A percentile compares a stretch with the other conserved stretches of the same genome.
Evolutionary conservation across 2,797 vertebrate species (phyloP).

Genomic region (Phoxinus dragarum): DNA sequence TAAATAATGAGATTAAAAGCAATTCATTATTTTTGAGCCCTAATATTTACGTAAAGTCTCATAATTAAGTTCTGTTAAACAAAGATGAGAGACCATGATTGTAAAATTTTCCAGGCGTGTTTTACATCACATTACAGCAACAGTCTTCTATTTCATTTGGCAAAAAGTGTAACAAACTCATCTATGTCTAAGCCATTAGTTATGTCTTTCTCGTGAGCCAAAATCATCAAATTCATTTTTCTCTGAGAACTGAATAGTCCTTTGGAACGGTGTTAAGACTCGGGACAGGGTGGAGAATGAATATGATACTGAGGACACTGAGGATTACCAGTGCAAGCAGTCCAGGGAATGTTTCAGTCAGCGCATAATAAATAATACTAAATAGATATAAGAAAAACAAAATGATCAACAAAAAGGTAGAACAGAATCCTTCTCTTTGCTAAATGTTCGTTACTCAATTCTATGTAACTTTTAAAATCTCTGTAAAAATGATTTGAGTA

Average conservation of each 20-base stretch:
- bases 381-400: neutral
- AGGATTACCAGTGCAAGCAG: neutral
- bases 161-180: conserved; percentile 2
- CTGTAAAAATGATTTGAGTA: neutral
- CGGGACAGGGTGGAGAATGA: neutral
- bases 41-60: neutral
- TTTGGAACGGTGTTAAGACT: neutral
- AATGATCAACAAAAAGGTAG: neutral
- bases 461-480: neutral
- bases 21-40: neutral
- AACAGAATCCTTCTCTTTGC: neutral
- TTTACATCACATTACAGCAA: conserved; percentile 12
- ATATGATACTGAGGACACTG: neutral
- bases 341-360: neutral
- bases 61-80: neutral
- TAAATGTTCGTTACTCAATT: neutral
- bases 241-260: neutral
- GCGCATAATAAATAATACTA: neutral
- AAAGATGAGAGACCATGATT: neutral
- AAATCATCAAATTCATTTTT: conserved; percentile 27
- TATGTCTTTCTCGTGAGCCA: conserved; percentile 21
- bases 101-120: conserved; percentile 19
- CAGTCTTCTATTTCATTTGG: conserved; percentile 7
- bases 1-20: neutral
- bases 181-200: conserved; percentile 44